These are phyloP conservation scores for Phengaris alcon DNA, from an alignment of 2,888 invertebrate species.

Conservation along the genomic window DNA sequence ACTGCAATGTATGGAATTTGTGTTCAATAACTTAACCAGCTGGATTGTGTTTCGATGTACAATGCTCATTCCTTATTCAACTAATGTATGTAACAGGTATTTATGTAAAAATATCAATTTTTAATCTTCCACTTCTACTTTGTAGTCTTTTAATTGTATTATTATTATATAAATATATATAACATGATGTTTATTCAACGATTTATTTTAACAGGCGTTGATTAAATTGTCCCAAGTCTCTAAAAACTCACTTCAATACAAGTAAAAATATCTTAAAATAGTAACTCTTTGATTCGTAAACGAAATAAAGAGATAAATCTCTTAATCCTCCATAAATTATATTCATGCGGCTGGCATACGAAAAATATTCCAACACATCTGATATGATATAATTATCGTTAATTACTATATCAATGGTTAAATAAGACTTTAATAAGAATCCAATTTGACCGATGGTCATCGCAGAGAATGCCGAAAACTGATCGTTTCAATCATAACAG, in stretches of 20 bases:
- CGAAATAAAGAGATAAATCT: neutral
- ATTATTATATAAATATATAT: neutral
- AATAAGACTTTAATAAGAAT: constrained; percentile 25
- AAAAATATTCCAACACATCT: constrained; percentile 7
- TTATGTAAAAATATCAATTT: neutral
- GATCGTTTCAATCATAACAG: constrained; percentile 17
- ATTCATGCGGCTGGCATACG: neutral
- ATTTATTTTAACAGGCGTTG: too few relatives aligned
- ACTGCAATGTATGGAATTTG: constrained; percentile 69
- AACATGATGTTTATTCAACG: neutral
- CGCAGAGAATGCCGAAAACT: constrained; percentile 16
- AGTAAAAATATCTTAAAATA: too few relatives aligned
- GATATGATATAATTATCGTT: constrained; percentile 20
- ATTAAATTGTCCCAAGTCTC: too few relatives aligned
- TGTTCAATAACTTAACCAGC: constrained; percentile 67
- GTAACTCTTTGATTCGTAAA: neutral
- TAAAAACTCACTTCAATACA: too few relatives aligned
- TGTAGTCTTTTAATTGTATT: too few relatives aligned
- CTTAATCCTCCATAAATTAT: too few relatives aligned
- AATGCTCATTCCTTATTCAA: constrained; percentile 48
- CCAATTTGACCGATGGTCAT: constrained; percentile 9
- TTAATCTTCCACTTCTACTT: neutral
- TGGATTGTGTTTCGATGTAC: constrained; percentile 48
- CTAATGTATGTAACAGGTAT: constrained; percentile 2
- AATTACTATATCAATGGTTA: constrained; percentile 13